phyloP scores from a whole-genome alignment of 2,113 vertebrate genomes.

The Peromyscus polionotus region DNA sequence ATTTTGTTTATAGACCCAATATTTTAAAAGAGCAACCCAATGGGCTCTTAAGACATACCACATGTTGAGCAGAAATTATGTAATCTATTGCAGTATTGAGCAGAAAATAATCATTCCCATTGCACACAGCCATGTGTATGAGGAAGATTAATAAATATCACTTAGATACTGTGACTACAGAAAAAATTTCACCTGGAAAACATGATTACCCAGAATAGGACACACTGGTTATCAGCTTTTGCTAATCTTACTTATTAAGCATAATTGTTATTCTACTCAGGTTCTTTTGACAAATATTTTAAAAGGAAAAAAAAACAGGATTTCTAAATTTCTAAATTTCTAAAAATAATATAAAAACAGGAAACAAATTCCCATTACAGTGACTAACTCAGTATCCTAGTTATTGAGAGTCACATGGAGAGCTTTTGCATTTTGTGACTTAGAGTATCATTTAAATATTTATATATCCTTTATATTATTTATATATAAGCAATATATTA shows the following conservation, averaged over 20 bases:
- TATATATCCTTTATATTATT: background rate
- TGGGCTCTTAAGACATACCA: conserved; percentile 71
- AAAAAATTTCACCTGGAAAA: conserved; percentile 55
- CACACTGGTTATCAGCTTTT: conserved; percentile 42
- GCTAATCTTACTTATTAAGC: conserved; percentile 62
- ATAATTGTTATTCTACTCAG: conserved; percentile 46
- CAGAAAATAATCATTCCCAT: conserved; percentile 64
- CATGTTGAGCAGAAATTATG: conserved; percentile 65
- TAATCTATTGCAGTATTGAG: conserved; percentile 62
- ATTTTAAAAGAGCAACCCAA: conserved; percentile 70
- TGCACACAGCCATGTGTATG: background rate
- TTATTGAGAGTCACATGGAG: background rate
- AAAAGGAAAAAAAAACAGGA: conserved; percentile 23
- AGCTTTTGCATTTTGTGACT: conserved; percentile 33
- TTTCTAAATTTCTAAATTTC: background rate
- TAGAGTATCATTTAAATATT: background rate
- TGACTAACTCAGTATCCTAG: background rate
- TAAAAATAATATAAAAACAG: background rate
- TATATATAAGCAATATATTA: background rate
- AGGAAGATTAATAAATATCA: conserved; percentile 59
- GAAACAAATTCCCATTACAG: background rate
- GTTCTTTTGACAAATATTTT: background rate
- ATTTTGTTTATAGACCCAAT: conserved; percentile 69
- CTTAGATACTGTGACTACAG: conserved; percentile 39
- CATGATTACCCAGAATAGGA: conserved; percentile 53